Conservation (phyloP, 2,888 invertebrate species). For the Octonoba sinensis region DNA sequence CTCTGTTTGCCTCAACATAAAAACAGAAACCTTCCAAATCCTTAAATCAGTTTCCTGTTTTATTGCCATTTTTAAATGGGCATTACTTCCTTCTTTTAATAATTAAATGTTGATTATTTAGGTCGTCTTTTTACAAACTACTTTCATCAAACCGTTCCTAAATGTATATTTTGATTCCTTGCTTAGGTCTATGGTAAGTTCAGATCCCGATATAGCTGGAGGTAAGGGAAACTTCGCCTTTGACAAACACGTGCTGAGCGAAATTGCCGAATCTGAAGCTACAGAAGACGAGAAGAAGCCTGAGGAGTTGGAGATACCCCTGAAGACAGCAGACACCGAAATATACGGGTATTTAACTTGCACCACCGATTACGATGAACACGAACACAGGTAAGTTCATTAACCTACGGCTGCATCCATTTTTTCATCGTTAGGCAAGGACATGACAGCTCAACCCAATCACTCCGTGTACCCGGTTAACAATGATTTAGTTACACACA, state of each 20-base stretch:
- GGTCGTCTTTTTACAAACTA: too few relatives aligned
- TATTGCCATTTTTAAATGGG: too few relatives aligned
- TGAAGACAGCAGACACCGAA: slow-evolving; percentile 9
- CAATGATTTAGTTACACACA: too few relatives aligned
- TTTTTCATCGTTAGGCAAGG: not conserved
- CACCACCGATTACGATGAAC: slow-evolving; percentile 42
- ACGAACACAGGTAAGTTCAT: slow-evolving; percentile 46
- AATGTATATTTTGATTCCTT: too few relatives aligned
- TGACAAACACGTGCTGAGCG: slow-evolving; percentile 27
- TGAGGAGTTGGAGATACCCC: not conserved
- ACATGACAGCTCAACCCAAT: not conserved
- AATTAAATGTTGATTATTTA: too few relatives aligned
- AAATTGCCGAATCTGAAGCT: slow-evolving; percentile 25
- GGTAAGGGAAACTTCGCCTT: slow-evolving; percentile 3
- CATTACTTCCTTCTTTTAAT: too few relatives aligned
- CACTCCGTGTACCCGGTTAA: too few relatives aligned
- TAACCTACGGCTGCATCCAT: not conserved
- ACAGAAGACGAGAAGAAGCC: slow-evolving; percentile 12
- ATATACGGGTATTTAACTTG: slow-evolving; percentile 49
- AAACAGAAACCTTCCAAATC: too few relatives aligned
- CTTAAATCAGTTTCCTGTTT: too few relatives aligned
- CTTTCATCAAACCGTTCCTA: too few relatives aligned
- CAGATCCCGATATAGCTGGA: not conserved
- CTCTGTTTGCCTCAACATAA: too few relatives aligned
- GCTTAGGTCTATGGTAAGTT: too few relatives aligned